These are phyloP conservation scores for Bagarius yarrelli DNA, from an alignment of 2,113 vertebrate species.

Conservation along the genomic window DNA sequence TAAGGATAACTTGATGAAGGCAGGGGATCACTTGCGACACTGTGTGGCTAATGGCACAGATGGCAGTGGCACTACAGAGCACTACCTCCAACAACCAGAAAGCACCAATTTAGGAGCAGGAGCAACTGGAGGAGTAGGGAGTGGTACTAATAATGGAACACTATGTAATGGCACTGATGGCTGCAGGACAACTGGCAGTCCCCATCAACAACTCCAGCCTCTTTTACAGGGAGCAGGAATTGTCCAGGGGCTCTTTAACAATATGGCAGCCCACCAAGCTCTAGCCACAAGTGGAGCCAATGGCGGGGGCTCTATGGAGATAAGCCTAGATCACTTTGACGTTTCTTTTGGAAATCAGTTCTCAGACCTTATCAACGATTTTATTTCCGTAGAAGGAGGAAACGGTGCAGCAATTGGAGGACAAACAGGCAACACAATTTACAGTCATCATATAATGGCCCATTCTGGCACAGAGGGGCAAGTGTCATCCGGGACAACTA, in stretches of 20 bases:
- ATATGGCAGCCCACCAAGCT: conserved; percentile 80
- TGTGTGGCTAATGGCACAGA: conserved; percentile 70
- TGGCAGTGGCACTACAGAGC: conserved; percentile 72
- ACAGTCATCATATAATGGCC: conserved; percentile 81
- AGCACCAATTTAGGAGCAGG: conserved; percentile 48
- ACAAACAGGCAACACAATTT: conserved; percentile 63
- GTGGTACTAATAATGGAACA: conserved; percentile 58
- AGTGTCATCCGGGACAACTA: conserved; percentile 60
- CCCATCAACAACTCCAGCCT: conserved; percentile 65
- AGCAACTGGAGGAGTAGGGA: conserved; percentile 22
- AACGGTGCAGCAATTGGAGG: conserved; percentile 58
- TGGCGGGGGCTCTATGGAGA: conserved; percentile 78
- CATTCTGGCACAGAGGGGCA: conserved; percentile 73
- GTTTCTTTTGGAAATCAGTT: conserved; percentile 98
- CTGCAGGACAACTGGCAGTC: conserved; percentile 60
- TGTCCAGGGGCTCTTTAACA: conserved; percentile 86
- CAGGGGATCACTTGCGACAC: conserved; percentile 80
- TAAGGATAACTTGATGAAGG: conserved; percentile 80
- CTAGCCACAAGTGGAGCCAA: conserved; percentile 68
- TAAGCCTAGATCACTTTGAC: conserved; percentile 96
- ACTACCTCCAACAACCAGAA: conserved; percentile 82
- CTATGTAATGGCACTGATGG: conserved; percentile 77
- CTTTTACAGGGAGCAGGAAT: conserved; percentile 79
- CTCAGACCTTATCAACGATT: conserved; percentile 98
- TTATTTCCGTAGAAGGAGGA: conserved; percentile 94